A percentile compares a stretch with the other conserved stretches of the same genome.
Evolutionary conservation across 2,113 vertebrate species (phyloP).

Genomic region (Zosterops hypoxanthus): DNA sequence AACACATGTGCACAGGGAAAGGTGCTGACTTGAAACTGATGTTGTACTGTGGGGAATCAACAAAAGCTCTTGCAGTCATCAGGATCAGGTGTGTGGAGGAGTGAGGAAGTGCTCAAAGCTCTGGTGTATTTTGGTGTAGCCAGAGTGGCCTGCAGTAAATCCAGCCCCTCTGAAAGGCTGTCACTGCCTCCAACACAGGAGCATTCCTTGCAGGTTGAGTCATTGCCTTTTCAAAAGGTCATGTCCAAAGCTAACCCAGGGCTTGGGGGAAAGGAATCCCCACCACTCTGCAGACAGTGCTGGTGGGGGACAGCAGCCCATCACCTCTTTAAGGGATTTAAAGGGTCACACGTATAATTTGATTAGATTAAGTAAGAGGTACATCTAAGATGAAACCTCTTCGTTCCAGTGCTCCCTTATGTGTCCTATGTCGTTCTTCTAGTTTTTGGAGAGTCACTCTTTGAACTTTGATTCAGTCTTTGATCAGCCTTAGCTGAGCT

Average conservation of each 20-base stretch:
- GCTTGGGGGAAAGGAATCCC: not conserved
- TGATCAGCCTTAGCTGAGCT: not conserved
- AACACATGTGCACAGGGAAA: accelerated
- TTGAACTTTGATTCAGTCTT: not conserved
- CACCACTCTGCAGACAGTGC: not conserved
- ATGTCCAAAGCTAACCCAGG: not conserved
- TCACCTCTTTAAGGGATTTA: not conserved
- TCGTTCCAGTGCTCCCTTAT: not conserved
- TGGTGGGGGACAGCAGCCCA: not conserved
- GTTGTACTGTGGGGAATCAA: accelerated
- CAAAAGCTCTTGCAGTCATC: not conserved
- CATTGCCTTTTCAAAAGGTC: not conserved
- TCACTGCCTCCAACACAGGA: accelerated
- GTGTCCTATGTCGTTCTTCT: not conserved
- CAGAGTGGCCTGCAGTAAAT: not conserved
- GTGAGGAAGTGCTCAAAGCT: not conserved
- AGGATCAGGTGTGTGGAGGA: not conserved
- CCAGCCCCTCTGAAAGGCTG: not conserved
- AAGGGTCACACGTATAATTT: not conserved
- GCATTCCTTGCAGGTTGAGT: not conserved
- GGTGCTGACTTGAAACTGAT: not conserved
- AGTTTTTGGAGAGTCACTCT: not conserved
- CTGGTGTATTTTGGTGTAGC: not conserved
- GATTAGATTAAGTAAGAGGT: not conserved
- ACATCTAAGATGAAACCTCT: not conserved